Evolutionary conservation across 2,797 vertebrate genomes (phyloP), one percentile per base, ranked within the genome.

Genomic region (Micromesistius poutassou): DNA sequence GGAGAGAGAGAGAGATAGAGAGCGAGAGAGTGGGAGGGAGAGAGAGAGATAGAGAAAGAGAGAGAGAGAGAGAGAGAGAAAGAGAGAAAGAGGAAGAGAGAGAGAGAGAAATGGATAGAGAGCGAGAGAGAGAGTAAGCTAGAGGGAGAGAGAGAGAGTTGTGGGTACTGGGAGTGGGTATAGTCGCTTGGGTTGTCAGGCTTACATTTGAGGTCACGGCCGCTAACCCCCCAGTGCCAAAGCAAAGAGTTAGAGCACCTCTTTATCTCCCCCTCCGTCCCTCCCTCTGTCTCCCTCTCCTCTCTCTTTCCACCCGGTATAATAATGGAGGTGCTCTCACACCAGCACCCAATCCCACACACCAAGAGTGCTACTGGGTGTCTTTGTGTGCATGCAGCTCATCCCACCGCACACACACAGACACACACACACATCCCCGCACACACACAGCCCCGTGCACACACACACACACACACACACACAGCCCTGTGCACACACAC

Each of bases 311-410:
- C 35, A 25, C 22, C n/a, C 74, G 14, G 74, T 55, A 75, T 66
- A 75, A 75, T 75, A 75, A 75, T 68, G 33, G 31, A 36, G 55
- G 31, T 31, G 22, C 74, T 75, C 30, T 75, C 55, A 25, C 36
- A 28, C 72, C 38, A 66, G 74, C n/a, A 68, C 74, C 74, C 74
- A 75, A 75, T 75, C 30, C 74, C 74, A 46, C 31, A 74, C 77
- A 87, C 82, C 72, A 83, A 82, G n/a, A 84, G 75, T n/a, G 25
- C 12, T 42, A 77, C 28, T 50, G 40, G 72, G 38, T 80, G 78
- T 38, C 36, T 75, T 62, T 83, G 72, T 80, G 71, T 68, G 55
- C 78, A 75, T 50, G 13, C 74, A 38, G 30, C 28, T n/a, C 16
- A 74, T 9, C 31, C 19, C 7, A 22, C 7, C 22, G 28, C 35